These are phyloP conservation scores for Agrenia bidenticulata DNA, from an alignment of 2,888 invertebrate genomes.

Conservation along the genomic window DNA sequence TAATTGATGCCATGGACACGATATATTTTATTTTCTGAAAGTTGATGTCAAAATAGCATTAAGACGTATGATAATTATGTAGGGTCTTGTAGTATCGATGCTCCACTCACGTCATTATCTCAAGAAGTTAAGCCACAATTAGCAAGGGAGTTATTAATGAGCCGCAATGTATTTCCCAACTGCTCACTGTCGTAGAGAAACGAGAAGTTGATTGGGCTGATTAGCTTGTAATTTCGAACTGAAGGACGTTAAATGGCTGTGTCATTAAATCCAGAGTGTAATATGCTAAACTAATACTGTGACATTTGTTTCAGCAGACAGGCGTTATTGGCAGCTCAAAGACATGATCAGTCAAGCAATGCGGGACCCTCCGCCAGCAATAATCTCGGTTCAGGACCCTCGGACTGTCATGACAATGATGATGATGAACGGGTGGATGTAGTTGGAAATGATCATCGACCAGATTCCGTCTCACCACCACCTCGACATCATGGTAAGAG, in stretches of 20 bases:
- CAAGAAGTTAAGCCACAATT: neutral
- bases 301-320: conserved; percentile 65
- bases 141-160: conserved; percentile 8
- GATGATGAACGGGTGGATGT: conserved; percentile 87
- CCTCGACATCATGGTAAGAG: conserved; percentile 50
- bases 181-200: no score
- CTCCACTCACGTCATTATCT: neutral
- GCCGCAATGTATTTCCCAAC: neutral
- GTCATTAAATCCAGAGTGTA: no score
- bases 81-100: conserved; percentile 2
- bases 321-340: conserved; percentile 63
- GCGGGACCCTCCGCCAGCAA: conserved; percentile 51
- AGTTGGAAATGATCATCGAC: conserved; percentile 69
- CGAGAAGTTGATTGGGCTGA: no score
- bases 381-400: conserved; percentile 51
- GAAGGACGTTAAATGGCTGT: no score
- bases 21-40: conserved; percentile 23
- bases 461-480: conserved; percentile 53
- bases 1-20: neutral
- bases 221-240: no score
- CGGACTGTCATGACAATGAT: conserved; percentile 54
- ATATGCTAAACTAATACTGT: no score
- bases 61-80: neutral
- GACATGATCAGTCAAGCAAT: conserved; percentile 55
- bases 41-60: conserved; percentile 44